Conservation (phyloP, 2,113 vertebrate genomes). For the Lichenostomus cassidix region DNA sequence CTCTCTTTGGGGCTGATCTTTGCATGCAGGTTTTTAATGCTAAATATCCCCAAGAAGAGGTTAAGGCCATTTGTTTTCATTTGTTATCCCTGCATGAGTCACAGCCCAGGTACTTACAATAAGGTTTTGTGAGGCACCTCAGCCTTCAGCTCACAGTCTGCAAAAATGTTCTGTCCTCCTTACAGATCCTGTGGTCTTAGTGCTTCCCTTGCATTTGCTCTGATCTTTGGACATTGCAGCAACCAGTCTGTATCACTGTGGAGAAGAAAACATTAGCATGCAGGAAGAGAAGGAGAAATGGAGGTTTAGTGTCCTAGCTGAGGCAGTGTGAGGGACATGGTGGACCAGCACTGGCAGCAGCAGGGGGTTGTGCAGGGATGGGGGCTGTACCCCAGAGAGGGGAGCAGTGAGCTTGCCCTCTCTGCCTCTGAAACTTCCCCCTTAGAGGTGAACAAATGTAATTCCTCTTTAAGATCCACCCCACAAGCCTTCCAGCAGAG, state of each 20-base stretch:
- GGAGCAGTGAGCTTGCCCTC: neutral
- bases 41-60: neutral
- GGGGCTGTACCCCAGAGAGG: neutral
- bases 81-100: neutral
- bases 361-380: rapidly evolving
- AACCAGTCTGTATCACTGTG: neutral
- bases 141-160: neutral
- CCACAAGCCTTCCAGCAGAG: neutral
- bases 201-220: neutral
- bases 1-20: neutral
- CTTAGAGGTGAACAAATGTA: neutral
- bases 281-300: neutral
- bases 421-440: neutral
- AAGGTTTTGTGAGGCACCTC: neutral
- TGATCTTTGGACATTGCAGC: neutral
- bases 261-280: neutral
- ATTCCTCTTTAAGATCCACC: neutral
- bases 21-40: neutral
- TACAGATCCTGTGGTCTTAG: neutral
- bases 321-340: rapidly evolving
- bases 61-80: neutral
- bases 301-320: neutral
- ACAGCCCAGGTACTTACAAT: neutral
- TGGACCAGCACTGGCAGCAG: neutral
- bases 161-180: neutral